A percentile compares a stretch with the other conserved stretches of the same genome.
phyloP scores from a whole-genome alignment of 1,140 invertebrate genomes.

The Hycleus cichorii region DNA sequence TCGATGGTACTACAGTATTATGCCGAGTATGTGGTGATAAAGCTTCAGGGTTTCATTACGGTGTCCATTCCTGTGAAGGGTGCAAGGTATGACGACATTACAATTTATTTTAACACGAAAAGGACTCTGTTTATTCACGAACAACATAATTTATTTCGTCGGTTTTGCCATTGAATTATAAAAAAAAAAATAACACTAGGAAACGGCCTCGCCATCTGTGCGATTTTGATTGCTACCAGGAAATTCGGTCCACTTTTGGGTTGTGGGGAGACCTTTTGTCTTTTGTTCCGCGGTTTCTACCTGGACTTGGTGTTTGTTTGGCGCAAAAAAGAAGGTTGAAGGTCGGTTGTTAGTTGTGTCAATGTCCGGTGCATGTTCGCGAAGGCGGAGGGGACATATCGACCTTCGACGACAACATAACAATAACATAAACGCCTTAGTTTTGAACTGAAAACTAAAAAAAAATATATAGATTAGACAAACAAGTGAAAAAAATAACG shows the following conservation, averaged over 20 bases:
- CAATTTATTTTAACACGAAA: background rate
- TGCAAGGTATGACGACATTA: slow-evolving; percentile 81
- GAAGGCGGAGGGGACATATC: background rate
- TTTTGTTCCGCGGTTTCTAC: slow-evolving; percentile 13
- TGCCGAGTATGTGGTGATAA: slow-evolving; percentile 98
- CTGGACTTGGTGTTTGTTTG: slow-evolving; percentile 16
- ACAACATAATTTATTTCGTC: background rate
- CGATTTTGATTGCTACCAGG: too few relatives aligned
- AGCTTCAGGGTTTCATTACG: slow-evolving; percentile 98
- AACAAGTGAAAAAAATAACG: background rate
- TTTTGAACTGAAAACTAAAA: background rate
- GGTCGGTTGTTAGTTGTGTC: slow-evolving; percentile 37
- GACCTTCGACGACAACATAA: slow-evolving; percentile 15
- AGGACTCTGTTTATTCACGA: background rate
- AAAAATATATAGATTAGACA: background rate
- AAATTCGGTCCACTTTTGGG: too few relatives aligned
- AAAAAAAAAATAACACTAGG: too few relatives aligned
- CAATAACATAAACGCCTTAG: background rate
- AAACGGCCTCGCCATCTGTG: too few relatives aligned
- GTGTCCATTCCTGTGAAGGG: slow-evolving; percentile 98
- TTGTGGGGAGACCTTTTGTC: background rate
- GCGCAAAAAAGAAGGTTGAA: slow-evolving; percentile 40
- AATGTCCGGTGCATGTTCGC: slow-evolving; percentile 30
- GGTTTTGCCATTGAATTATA: background rate
- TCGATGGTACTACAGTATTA: slow-evolving; percentile 94